Evolutionary conservation across 2,797 vertebrate species (phyloP), one percentile per base, ranked within the genome.

Genomic region (Chromis chromis): DNA sequence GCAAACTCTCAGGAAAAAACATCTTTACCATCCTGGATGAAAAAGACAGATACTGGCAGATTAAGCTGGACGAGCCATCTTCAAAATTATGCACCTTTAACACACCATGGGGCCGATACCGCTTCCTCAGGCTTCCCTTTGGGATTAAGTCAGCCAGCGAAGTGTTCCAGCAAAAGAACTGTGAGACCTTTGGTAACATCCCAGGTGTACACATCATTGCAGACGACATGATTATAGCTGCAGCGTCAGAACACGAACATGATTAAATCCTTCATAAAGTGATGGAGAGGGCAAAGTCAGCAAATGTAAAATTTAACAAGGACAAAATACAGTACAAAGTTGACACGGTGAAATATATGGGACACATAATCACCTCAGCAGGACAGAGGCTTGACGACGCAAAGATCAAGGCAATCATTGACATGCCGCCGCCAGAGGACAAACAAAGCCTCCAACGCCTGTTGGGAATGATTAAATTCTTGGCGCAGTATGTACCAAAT

Each of bases 201-300:
- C n/a, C 17, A 8, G 55, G 39, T 13, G 25, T 83, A 12, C 48
- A 76, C 21, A 53, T 78, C 40, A 74, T 58, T 7, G 61, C 79
- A 19, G 84, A 88, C 60, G 66, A 82, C 82, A 88, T 0, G 0
- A 80, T 90, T 25, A 92, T 73, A 0, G 75, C 76, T 0, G 74
- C 77, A 0, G 3, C 79, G 0, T 22, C 74, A 64, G 54, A 80
- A 1, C 25, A 60, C 3, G 36, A 69, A 24, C 65, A 62, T 28
- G 50, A 72, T 13, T 33, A 63, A 0, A 81, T 81, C 13, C 44
- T 79, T 0, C 16, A 65, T 0, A 87, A 79, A 4, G 78, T 85
- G 0, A 81, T 85, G 73, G 65, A 61, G 1, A 78, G 74, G 69
- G 79, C 55, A 22, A 78, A 46, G n/a, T 1, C 16, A 5, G 42